Percentiles rank a stretch among this genome's conserved stretches.
phyloP scores from a whole-genome alignment of 1,140 invertebrate genomes.

The Calycopis cecrops region DNA sequence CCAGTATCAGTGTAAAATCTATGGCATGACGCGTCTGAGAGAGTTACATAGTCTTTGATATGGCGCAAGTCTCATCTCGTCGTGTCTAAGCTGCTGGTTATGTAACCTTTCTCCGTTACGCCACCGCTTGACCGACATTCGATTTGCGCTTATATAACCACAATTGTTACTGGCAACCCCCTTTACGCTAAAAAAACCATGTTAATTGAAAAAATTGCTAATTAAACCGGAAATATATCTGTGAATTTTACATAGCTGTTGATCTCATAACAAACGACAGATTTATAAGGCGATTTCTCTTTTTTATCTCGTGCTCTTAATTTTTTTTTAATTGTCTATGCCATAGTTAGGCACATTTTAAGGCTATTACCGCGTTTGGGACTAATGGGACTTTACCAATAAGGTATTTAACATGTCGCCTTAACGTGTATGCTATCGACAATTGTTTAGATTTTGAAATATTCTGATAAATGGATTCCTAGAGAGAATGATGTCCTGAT shows the following conservation, averaged over 20 bases:
- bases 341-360: no score
- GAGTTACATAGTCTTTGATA: constrained; percentile 31
- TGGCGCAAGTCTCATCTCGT: constrained; percentile 58
- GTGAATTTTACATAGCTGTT: constrained; percentile 3
- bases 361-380: no score
- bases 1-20: no score
- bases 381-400: no score
- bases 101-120: constrained; percentile 64
- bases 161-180: constrained; percentile 47
- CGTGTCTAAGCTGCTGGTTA: constrained; percentile 50
- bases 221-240: constrained; percentile 9
- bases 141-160: constrained; percentile 51
- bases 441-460: no score
- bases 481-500: no score
- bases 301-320: constrained; percentile 1
- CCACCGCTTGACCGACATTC: constrained; percentile 61
- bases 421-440: no score
- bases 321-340: not conserved
- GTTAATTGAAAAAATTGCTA: constrained; percentile 18
- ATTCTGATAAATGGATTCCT: no score
- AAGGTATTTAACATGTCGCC: no score
- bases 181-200: constrained; percentile 24
- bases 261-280: constrained; percentile 8
- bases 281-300: constrained; percentile 7
- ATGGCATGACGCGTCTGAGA: not conserved